phyloP scores from a whole-genome alignment of 2,888 invertebrate species.

The Heliconius aoede region DNA sequence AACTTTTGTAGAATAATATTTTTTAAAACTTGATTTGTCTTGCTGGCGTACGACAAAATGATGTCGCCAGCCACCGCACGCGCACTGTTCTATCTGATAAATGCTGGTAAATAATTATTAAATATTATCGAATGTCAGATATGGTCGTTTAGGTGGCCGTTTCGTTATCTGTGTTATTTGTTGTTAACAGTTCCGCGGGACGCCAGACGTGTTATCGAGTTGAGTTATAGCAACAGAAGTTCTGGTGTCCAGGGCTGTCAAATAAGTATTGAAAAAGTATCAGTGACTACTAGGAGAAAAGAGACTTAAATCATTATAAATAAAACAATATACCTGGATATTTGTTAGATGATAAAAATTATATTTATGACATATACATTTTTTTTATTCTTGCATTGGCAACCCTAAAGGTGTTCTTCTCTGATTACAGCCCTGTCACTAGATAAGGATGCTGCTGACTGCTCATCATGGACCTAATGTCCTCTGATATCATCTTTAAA shows the following conservation, averaged over 20 bases:
- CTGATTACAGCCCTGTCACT: constrained; percentile 66
- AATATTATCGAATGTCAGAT: constrained; percentile 79
- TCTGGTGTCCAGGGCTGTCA: constrained; percentile 44
- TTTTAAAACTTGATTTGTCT: constrained; percentile 32
- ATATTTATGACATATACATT: not conserved
- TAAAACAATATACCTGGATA: not conserved
- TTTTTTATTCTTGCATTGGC: constrained; percentile 15
- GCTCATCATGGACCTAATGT: constrained; percentile 56
- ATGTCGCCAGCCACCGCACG: constrained; percentile 65
- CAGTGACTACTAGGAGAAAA: not conserved
- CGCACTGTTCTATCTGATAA: constrained; percentile 76
- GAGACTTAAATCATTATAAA: not conserved
- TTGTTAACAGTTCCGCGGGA: constrained; percentile 75
- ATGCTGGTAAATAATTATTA: constrained; percentile 81
- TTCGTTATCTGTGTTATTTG: constrained; percentile 80
- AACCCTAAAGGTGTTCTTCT: constrained; percentile 55
- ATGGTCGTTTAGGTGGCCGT: constrained; percentile 79
- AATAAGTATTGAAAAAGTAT: constrained; percentile 1
- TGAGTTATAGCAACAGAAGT: constrained; percentile 73
- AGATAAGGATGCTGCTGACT: constrained; percentile 62
- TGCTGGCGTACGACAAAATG: constrained; percentile 56
- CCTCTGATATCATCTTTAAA: constrained; percentile 51
- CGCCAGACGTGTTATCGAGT: constrained; percentile 71
- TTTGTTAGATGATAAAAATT: not conserved
- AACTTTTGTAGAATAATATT: constrained; percentile 31